These are phyloP conservation scores for Eupsilia transversa DNA, from an alignment of 2,888 invertebrate genomes.

Conservation along the genomic window DNA sequence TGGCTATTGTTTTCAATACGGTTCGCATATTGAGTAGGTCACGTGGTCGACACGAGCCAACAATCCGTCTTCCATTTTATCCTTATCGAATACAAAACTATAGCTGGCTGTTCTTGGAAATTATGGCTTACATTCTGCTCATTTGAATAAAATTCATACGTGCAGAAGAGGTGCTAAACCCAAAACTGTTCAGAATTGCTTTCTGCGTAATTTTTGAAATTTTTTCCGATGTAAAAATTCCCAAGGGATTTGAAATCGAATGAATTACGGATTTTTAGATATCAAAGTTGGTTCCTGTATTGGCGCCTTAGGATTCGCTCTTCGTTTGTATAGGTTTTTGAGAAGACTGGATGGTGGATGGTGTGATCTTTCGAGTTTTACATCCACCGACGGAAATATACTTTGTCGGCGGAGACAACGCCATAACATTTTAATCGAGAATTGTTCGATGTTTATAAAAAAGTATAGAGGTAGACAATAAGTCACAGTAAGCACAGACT, in stretches of 20 bases:
- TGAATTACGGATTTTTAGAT: background rate
- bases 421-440: background rate
- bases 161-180: background rate
- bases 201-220: background rate
- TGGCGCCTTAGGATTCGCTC: background rate
- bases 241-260: background rate
- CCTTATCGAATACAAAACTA: slow-evolving; percentile 59
- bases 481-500: too few species aligned
- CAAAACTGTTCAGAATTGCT: slow-evolving; percentile 12
- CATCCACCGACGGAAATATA: too few species aligned
- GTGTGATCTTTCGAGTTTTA: background rate
- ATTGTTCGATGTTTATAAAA: background rate
- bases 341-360: background rate
- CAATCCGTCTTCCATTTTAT: slow-evolving; percentile 51
- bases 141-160: slow-evolving; percentile 54
- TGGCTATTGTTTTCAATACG: slow-evolving; percentile 61
- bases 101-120: slow-evolving; percentile 51
- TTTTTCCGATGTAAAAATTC: background rate
- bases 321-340: background rate
- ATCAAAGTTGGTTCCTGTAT: background rate
- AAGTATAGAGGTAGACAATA: background rate
- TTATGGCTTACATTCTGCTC: slow-evolving; percentile 28
- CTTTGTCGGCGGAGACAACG: background rate
- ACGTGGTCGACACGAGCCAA: slow-evolving; percentile 63
- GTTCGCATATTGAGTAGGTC: slow-evolving; percentile 55